These are phyloP conservation scores for Gadus macrocephalus DNA, from an alignment of 2,113 vertebrate species.

Conservation along the genomic window DNA sequence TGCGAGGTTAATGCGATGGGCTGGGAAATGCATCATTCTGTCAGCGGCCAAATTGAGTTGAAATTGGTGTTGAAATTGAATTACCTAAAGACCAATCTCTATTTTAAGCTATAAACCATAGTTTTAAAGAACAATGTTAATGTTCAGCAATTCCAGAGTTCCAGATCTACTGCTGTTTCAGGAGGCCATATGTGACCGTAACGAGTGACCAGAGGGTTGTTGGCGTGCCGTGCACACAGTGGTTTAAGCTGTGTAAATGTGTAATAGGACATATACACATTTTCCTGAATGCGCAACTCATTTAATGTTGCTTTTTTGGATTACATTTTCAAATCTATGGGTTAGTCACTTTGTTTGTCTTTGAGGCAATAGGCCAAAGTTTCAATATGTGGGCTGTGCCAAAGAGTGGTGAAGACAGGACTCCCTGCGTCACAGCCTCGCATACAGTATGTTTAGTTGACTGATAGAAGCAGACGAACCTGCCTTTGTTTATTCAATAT, in stretches of 20 bases:
- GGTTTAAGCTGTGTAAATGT: slow-evolving; percentile 1
- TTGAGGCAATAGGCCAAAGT: background rate
- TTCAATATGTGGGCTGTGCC: background rate
- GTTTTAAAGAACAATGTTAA: slow-evolving; percentile 31
- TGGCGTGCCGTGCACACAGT: slow-evolving; percentile 15
- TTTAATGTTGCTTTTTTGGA: too few relatives aligned
- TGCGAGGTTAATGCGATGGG: slow-evolving; percentile 58
- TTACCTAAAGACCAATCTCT: slow-evolving; percentile 41
- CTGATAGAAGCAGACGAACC: too few relatives aligned
- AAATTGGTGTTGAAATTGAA: slow-evolving; percentile 51
- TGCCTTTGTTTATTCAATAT: too few relatives aligned
- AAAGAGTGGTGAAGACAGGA: slow-evolving; percentile 10
- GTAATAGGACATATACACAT: too few relatives aligned
- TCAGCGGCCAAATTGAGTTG: slow-evolving; percentile 48
- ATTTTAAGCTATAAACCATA: slow-evolving; percentile 40
- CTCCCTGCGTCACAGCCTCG: background rate
- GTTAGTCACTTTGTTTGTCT: slow-evolving; percentile 7
- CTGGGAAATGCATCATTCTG: slow-evolving; percentile 60
- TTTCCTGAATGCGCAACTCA: too few relatives aligned
- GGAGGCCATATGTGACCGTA: slow-evolving; percentile 28
- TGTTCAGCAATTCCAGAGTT: slow-evolving; percentile 28
- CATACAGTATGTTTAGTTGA: background rate
- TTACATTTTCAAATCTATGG: too few relatives aligned
- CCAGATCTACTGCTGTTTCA: slow-evolving; percentile 33
- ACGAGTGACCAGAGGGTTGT: slow-evolving; percentile 2